A percentile compares a stretch with the other conserved stretches of the same genome.
Conservation (phyloP, 2,888 invertebrate species). For the Macropis europaea region DNA sequence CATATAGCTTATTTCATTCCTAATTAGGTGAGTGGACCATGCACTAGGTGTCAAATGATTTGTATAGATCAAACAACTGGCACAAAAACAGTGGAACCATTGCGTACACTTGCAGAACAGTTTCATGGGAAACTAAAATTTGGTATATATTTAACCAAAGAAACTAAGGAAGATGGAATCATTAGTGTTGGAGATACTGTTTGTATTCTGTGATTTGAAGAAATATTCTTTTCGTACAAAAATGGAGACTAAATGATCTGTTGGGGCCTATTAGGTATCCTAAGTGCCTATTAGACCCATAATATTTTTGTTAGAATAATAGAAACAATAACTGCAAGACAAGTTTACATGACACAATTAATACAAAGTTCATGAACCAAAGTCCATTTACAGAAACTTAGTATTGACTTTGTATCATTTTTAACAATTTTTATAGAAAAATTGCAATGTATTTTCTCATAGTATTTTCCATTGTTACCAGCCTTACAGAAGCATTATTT, state of each 20-base stretch:
- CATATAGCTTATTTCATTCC: constrained; percentile 33
- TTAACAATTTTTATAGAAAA: not conserved
- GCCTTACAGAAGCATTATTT: not conserved
- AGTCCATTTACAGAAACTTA: not conserved
- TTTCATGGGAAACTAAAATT: constrained; percentile 89
- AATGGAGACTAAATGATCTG: too few species aligned
- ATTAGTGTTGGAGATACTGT: constrained; percentile 70
- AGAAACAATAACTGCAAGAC: not conserved
- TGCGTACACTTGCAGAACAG: constrained; percentile 87
- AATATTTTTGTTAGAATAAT: too few species aligned
- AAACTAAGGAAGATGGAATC: constrained; percentile 42
- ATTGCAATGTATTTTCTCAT: not conserved
- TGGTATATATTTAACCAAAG: constrained; percentile 86
- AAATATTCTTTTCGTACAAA: too few species aligned
- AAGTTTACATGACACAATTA: not conserved
- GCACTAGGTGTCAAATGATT: constrained; percentile 97
- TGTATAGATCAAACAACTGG: constrained; percentile 95
- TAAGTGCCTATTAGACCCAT: too few species aligned
- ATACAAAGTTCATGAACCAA: not conserved
- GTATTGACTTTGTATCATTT: not conserved
- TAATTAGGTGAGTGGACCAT: constrained; percentile 88
- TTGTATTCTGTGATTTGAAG: constrained; percentile 40
- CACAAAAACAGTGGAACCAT: constrained; percentile 88
- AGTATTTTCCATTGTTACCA: not conserved
- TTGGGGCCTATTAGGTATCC: too few species aligned